Evolutionary conservation across 2,888 invertebrate species (phyloP), one percentile per base, ranked within the genome.

Genomic region (Cryptosula pallasiana): DNA sequence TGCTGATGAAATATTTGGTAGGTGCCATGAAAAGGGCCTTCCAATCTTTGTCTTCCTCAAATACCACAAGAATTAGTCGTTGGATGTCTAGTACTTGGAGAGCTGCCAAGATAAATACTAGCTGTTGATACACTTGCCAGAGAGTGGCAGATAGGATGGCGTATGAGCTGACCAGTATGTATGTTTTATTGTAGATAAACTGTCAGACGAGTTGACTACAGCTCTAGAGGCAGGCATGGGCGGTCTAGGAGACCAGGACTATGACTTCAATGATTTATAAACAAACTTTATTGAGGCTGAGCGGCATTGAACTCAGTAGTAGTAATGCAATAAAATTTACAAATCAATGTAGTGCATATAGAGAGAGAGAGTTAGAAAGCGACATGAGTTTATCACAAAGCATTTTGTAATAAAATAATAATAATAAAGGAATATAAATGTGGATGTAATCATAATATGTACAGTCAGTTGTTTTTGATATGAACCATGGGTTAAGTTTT

Each of bases 141-240:
- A n/a, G n/a, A n/a, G n/a, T n/a, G n/a, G n/a, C n/a, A n/a, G n/a
- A n/a, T n/a, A n/a, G n/a, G n/a, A n/a, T n/a, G n/a, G n/a, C n/a
- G n/a, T n/a, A n/a, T n/a, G n/a, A n/a, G n/a, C n/a, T n/a, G n/a
- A n/a, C n/a, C n/a, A n/a, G n/a, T n/a, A n/a, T n/a, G n/a, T n/a
- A n/a, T n/a, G n/a, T n/a, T n/a, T n/a, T n/a, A n/a, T n/a, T n/a
- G n/a, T 32, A 36, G 71, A 71, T n/a, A 55, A 55, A 54, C 34
- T 55, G 34, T 71, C 45, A 9, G 71, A 45, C 32, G 32, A 55
- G 2, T 20, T 55, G n/a, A 71, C 71, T 32, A 54, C 71, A 27
- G 36, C 45, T 25, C 34, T 63, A 32, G 63, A 63, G n/a, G 20
- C 71, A 23, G 23, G 25, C 5, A 5, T 63, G 5, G 63, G 63